Base-by-base conservation (phyloP, 1,140 invertebrate genomes). In the Cryptotermes secundus region DNA sequence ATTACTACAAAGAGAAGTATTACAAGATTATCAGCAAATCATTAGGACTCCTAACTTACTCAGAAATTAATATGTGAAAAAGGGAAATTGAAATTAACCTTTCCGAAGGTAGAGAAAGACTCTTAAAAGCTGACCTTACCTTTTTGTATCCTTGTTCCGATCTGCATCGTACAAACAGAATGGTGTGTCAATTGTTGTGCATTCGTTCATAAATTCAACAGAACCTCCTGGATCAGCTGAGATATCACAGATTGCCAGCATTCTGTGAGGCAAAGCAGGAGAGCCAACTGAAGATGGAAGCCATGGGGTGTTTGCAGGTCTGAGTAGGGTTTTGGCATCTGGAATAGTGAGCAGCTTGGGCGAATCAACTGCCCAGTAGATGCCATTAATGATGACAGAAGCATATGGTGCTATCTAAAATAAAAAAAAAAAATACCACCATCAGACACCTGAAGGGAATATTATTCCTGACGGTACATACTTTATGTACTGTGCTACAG, bases 201-300 rank as follows among this genome's bases (percentile, higher is more conserved):
- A 99, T 88, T 99, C 98, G 87, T 98, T 98, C 98, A 99, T 99
- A 88, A 99, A 99, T 91, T 99, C 99, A 84, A 99, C 99, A 34
- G 98, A 99, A 80, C 98, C 98, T 26, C 98, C 98, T 1, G 99
- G 99, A 91, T 99, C 99, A 3, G 99, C 99, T 6, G 97, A 98
- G 87, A 99, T 99, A 89, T 99, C 99, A 89, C 98, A 99, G 88
- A 99, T 98, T 12, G 94, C 96, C 85, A 97, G 89, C 94, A 96
- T 96, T 86, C 93, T 91, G 89, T 99, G 97, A 0, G 98, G 98
- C 81, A 99, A 89, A 34, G 96, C 93, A 1, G 98, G 96, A 36
- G 97, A 96, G 0, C 98, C 95, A 82, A 95, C 93, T 83, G 91
- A 92, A 6, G 94, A 96, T 0, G 97, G 97, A 36, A 99, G 88